Percentiles rank a stretch among this genome's conserved stretches.
These are phyloP conservation scores for Megaptera novaeangliae DNA, from an alignment of 2,113 vertebrate species.

Conservation along the genomic window DNA sequence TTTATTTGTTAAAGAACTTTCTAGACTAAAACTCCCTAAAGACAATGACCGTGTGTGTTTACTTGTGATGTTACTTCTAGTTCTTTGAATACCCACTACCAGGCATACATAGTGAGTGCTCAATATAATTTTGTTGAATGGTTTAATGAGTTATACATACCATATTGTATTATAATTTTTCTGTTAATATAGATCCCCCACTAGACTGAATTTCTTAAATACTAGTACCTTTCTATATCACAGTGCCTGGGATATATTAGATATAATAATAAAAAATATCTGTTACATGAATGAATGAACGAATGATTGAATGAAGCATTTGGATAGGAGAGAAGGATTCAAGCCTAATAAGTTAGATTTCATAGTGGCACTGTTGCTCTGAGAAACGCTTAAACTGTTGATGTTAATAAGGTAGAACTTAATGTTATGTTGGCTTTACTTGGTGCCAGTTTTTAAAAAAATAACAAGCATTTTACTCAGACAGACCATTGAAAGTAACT, in stretches of 20 bases:
- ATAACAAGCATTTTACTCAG: conserved; percentile 32
- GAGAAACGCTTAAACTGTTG: background rate
- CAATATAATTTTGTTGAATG: background rate
- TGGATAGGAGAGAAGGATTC: background rate
- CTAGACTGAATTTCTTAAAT: background rate
- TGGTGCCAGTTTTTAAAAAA: background rate
- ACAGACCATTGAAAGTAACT: background rate
- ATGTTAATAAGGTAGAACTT: conserved; percentile 28
- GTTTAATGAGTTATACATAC: background rate
- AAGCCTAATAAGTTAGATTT: background rate
- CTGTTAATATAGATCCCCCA: background rate
- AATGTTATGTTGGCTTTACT: conserved; percentile 1
- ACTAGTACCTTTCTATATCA: background rate
- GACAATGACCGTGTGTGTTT: background rate
- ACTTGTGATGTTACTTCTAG: background rate
- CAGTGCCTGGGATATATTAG: background rate
- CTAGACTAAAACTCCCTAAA: background rate
- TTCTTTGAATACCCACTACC: background rate
- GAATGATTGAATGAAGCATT: background rate
- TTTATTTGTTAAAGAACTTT: background rate
- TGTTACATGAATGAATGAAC: background rate
- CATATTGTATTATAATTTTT: background rate
- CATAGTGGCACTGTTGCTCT: background rate
- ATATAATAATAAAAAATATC: background rate
- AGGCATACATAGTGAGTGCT: background rate